phyloP scores from a whole-genome alignment of 2,113 vertebrate species.

The Eudyptes chrysolophus region DNA sequence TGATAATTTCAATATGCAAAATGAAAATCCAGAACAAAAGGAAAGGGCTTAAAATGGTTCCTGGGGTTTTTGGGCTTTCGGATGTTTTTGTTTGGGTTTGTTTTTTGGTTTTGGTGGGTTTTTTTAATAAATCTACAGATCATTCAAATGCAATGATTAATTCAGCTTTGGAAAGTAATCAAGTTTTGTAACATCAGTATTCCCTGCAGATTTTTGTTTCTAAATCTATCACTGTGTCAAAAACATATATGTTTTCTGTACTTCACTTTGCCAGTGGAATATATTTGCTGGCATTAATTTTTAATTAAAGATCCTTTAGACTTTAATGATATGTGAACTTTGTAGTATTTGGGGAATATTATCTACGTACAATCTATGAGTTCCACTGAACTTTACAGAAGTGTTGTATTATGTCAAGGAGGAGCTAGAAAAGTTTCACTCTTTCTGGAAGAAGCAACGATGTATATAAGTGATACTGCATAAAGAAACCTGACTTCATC shows the following conservation, averaged over 20 bases:
- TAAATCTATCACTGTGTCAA: not conserved
- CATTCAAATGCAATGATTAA: not conserved
- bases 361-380: not conserved
- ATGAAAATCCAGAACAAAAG: not conserved
- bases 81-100: no score
- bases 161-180: not conserved
- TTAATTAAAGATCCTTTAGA: not conserved
- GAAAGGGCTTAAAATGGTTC: not conserved
- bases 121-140: not conserved
- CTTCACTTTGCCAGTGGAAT: not conserved
- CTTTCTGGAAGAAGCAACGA: not conserved
- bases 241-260: not conserved
- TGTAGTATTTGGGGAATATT: not conserved
- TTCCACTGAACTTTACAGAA: not conserved
- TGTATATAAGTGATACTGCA: not conserved
- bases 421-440: not conserved
- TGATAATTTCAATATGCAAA: not conserved
- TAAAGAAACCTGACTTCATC: not conserved
- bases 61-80: rapidly evolving
- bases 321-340: not conserved
- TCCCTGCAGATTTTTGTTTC: not conserved
- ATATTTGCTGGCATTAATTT: not conserved
- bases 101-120: not conserved
- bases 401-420: not conserved
- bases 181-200: rapidly evolving